phyloP scores from a whole-genome alignment of 92 coral and sea anemone species.

The Anthopleura xanthogrammica region DNA sequence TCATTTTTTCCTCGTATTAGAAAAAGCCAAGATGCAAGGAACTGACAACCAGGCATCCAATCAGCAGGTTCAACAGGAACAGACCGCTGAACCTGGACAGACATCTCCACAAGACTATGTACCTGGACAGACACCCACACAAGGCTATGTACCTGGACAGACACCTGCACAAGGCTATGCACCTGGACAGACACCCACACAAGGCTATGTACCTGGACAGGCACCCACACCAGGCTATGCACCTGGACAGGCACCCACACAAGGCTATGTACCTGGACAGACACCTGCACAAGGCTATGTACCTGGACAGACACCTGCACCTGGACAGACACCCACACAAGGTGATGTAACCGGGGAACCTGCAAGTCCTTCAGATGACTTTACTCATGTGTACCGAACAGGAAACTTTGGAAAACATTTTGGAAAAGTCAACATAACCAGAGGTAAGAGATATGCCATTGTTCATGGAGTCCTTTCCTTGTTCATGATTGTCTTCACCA shows the following conservation, averaged over 20 bases:
- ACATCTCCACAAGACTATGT: neutral
- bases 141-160: neutral
- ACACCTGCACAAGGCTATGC: neutral
- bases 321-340: neutral
- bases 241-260: neutral
- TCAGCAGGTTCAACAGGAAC: no score
- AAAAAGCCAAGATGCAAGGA: neutral
- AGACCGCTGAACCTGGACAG: neutral
- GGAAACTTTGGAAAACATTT: slow-evolving; percentile 45
- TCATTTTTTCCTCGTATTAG: neutral
- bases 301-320: neutral
- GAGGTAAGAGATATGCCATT: slow-evolving; percentile 32
- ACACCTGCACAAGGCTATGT: neutral
- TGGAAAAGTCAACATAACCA: slow-evolving; percentile 26
- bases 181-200: neutral
- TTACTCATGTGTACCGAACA: slow-evolving; percentile 36
- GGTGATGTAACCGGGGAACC: neutral
- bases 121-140: neutral
- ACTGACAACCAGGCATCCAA: neutral
- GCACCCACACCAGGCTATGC: no score
- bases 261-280: neutral
- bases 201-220: neutral
- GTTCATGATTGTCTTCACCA: slow-evolving; percentile 16
- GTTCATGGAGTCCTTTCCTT: slow-evolving; percentile 12
- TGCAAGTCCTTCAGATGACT: slow-evolving; percentile 4